A percentile compares a stretch with the other conserved stretches of the same genome.
phyloP scores from a whole-genome alignment of 2,113 vertebrate genomes.

The Megalops atlanticus region DNA sequence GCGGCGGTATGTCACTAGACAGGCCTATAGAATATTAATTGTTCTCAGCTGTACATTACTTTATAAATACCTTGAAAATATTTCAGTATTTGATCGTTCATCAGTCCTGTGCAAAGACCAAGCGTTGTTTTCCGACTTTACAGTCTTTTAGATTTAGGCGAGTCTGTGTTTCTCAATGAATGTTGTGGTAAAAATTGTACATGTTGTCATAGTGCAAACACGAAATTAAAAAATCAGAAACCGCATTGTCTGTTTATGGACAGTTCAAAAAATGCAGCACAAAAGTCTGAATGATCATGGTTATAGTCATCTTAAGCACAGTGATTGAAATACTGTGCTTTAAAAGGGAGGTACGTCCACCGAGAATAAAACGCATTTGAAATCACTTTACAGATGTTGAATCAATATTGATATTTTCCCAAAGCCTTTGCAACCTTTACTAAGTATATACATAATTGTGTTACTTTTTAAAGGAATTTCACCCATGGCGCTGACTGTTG shows the following conservation, averaged over 20 bases:
- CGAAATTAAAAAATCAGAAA: conserved; percentile 36
- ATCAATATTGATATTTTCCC: not conserved
- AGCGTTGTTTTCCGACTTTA: conserved; percentile 18
- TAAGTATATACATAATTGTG: too few relatives aligned
- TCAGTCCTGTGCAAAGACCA: conserved; percentile 21
- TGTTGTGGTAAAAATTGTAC: conserved; percentile 36
- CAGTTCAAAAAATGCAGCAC: not conserved
- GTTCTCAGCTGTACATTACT: conserved; percentile 29
- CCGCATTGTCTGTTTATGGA: conserved; percentile 16
- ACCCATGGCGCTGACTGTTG: too few relatives aligned
- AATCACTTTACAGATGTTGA: not conserved
- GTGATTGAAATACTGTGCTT: not conserved
- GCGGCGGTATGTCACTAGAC: conserved; percentile 2
- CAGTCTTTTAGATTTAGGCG: conserved; percentile 13
- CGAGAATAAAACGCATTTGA: not conserved
- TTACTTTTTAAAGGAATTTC: too few relatives aligned
- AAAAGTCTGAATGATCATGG: not conserved
- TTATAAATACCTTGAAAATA: conserved; percentile 32
- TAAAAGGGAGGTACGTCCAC: not conserved
- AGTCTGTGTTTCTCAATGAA: conserved; percentile 32
- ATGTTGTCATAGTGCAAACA: conserved; percentile 36
- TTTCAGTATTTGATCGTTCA: conserved; percentile 31
- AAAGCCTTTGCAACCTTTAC: too few relatives aligned
- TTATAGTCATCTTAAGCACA: not conserved
- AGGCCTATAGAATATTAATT: conserved; percentile 25